phyloP scores from a whole-genome alignment of 2,113 vertebrate species.

The Eretmochelys imbricata region DNA sequence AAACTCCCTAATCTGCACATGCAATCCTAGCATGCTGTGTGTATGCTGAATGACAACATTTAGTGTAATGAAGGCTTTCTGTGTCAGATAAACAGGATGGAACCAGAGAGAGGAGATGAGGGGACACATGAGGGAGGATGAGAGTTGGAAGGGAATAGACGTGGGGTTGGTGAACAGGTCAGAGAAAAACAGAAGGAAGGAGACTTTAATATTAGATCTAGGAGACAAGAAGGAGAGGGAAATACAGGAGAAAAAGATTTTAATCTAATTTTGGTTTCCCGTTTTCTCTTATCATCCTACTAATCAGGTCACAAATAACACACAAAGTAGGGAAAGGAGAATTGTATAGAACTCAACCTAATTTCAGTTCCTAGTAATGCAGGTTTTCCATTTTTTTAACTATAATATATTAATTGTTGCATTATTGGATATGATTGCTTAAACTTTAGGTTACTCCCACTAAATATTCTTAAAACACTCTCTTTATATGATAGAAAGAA shows the following conservation, averaged over 20 bases:
- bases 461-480: not conserved
- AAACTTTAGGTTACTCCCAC: not conserved
- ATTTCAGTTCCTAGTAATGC: rapidly evolving
- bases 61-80: conserved; percentile 1
- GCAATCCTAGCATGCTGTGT: not conserved
- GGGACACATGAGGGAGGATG: not conserved
- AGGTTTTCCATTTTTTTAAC: not conserved
- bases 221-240: not conserved
- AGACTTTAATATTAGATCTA: too few relatives aligned
- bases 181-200: not conserved
- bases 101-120: not conserved
- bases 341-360: not conserved
- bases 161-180: not conserved
- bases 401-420: not conserved
- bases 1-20: not conserved
- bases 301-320: not conserved
- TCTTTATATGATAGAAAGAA: conserved; percentile 10
- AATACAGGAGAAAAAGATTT: not conserved
- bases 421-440: too few relatives aligned
- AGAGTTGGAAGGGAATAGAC: not conserved
- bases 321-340: not conserved
- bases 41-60: not conserved
- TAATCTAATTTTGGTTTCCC: not conserved
- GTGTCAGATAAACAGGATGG: not conserved
- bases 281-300: not conserved